phyloP scores from a whole-genome alignment of 2,888 invertebrate genomes.

The Lepidocyrtinus sp. region DNA sequence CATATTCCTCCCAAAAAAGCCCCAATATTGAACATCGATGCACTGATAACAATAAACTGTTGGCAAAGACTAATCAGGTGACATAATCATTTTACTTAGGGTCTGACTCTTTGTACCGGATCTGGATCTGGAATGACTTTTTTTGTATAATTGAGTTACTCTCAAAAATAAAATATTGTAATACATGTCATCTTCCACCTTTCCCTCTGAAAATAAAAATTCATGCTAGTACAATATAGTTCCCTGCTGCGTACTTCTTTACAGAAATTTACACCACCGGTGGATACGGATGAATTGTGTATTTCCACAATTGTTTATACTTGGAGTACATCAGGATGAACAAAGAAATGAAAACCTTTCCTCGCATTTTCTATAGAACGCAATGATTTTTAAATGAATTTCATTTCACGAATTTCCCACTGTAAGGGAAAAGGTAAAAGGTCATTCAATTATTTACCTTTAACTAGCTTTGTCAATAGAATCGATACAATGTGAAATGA shows the following conservation, averaged over 20 bases:
- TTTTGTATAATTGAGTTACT: background rate
- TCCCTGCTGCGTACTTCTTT: background rate
- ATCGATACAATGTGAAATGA: background rate
- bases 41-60: constrained; percentile 20
- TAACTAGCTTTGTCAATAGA: no score
- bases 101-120: background rate
- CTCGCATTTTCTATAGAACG: no score
- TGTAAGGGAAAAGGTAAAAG: constrained; percentile 38
- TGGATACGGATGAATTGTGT: no score
- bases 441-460: constrained; percentile 35
- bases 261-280: no score
- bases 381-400: no score
- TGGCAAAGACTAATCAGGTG: constrained; percentile 46
- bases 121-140: constrained; percentile 7
- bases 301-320: no score
- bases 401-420: no score
- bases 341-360: no score
- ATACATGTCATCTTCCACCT: background rate
- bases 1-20: background rate
- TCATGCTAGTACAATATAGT: background rate
- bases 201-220: background rate
- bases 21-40: background rate
- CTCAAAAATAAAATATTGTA: background rate
- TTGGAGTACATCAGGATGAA: no score
- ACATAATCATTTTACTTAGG: constrained; percentile 35